A percentile compares a stretch with the other conserved stretches of the same genome.
These are phyloP conservation scores for Hozukius guyotensis DNA, from an alignment of 2,797 vertebrate species.

Conservation along the genomic window DNA sequence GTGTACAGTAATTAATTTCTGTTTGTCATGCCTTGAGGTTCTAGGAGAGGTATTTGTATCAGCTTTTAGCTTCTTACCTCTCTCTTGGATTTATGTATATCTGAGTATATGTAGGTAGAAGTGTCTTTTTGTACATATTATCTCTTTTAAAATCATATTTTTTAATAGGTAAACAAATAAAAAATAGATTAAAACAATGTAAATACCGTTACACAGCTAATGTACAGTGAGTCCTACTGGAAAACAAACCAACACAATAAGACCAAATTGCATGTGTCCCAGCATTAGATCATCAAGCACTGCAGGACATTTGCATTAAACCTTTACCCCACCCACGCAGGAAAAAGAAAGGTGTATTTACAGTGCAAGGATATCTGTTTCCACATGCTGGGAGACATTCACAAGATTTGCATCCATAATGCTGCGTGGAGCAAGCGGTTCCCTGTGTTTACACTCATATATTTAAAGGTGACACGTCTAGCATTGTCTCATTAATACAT, in stretches of 20 bases:
- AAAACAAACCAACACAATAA: not conserved
- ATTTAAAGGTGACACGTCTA: slow-evolving; percentile 59
- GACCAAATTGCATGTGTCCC: not conserved
- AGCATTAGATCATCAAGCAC: slow-evolving; percentile 5
- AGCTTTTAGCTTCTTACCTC: not conserved
- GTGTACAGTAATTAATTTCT: not conserved
- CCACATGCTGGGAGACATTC: slow-evolving; percentile 44
- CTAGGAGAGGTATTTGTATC: not conserved
- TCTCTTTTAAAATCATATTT: not conserved
- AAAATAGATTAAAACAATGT: not conserved
- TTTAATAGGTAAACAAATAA: not conserved
- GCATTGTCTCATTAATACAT: slow-evolving; percentile 53
- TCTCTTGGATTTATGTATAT: not conserved
- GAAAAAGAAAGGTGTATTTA: not conserved
- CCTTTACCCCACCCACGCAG: not conserved
- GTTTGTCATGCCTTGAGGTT: not conserved
- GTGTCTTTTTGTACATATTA: not conserved
- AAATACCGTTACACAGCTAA: not conserved
- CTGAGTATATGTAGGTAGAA: not conserved
- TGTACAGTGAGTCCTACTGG: not conserved
- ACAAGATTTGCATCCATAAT: slow-evolving; percentile 48
- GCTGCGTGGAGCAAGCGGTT: slow-evolving; percentile 43
- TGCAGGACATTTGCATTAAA: slow-evolving; percentile 28
- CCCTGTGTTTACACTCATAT: slow-evolving; percentile 54
- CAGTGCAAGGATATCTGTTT: slow-evolving; percentile 19